phyloP scores from a whole-genome alignment of 2,797 vertebrate genomes.

The Pachyuromys duprasi region DNA sequence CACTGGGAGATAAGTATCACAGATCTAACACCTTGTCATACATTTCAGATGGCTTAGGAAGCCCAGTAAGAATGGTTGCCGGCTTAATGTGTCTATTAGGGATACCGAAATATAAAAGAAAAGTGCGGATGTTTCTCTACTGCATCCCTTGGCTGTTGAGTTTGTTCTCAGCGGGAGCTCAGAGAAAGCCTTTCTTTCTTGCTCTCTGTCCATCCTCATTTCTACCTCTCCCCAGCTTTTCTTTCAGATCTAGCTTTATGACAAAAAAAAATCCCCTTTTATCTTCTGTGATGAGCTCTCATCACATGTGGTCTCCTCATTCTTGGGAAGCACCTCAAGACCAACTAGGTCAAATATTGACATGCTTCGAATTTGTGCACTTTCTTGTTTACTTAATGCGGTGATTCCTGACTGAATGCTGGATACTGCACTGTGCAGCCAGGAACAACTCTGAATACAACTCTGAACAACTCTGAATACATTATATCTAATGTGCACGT shows the following conservation, averaged over 20 bases:
- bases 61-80: neutral
- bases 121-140: neutral
- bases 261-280: neutral
- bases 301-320: neutral
- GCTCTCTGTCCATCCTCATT: neutral
- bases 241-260: neutral
- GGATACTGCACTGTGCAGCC: neutral
- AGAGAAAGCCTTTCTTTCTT: neutral
- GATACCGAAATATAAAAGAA: neutral
- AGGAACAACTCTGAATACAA: neutral
- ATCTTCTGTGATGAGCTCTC: neutral
- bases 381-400: neutral
- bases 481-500: neutral
- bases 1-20: constrained; percentile 6
- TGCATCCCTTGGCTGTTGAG: neutral
- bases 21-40: constrained; percentile 5
- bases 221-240: neutral
- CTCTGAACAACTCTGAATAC: neutral
- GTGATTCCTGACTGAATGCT: neutral
- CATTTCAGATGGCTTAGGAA: constrained; percentile 8
- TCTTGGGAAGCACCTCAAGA: neutral
- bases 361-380: neutral
- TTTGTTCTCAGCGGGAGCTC: neutral
- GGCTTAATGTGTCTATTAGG: neutral
- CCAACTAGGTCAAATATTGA: neutral